These are phyloP conservation scores for Belonocnema kinseyi DNA, from an alignment of 1,140 invertebrate genomes.

Conservation along the genomic window DNA sequence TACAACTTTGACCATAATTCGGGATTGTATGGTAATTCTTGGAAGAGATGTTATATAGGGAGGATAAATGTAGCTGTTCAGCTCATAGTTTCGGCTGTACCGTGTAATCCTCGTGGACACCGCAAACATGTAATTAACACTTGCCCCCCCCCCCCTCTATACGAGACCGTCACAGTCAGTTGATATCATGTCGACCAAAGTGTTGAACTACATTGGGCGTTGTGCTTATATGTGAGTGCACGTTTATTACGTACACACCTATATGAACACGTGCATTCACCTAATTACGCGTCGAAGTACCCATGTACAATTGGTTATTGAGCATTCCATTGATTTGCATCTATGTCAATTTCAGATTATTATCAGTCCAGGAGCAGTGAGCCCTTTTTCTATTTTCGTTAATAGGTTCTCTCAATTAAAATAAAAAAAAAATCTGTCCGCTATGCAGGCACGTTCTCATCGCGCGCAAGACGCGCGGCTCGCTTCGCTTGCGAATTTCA, in stretches of 20 bases:
- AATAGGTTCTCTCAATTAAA: too few species aligned
- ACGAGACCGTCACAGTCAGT: conserved; percentile 53
- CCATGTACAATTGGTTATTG: conserved; percentile 7
- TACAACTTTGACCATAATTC: too few species aligned
- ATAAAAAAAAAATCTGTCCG: too few species aligned
- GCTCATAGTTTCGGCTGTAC: conserved; percentile 74
- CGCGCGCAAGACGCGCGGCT: too few species aligned
- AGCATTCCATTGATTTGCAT: conserved; percentile 5
- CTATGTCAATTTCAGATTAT: conserved; percentile 2
- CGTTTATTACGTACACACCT: conserved; percentile 41
- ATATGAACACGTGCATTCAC: conserved; percentile 37
- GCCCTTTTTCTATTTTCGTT: too few species aligned
- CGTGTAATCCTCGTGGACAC: conserved; percentile 75
- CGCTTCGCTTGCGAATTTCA: too few species aligned
- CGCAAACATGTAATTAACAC: conserved; percentile 77
- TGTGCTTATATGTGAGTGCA: conserved; percentile 12
- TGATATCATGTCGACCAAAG: conserved; percentile 60
- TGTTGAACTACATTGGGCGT: conserved; percentile 52
- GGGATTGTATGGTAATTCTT: background rate
- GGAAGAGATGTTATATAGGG: background rate
- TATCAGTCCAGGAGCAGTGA: too few species aligned
- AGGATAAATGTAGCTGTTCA: conserved; percentile 40
- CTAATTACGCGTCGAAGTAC: conserved; percentile 25
- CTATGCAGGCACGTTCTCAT: too few species aligned
- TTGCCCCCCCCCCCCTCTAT: conserved; percentile 59